A percentile compares a stretch with the other conserved stretches of the same genome.
These are phyloP conservation scores for Hippopotamyrus pictus DNA, from an alignment of 2,797 vertebrate species.

Conservation along the genomic window DNA sequence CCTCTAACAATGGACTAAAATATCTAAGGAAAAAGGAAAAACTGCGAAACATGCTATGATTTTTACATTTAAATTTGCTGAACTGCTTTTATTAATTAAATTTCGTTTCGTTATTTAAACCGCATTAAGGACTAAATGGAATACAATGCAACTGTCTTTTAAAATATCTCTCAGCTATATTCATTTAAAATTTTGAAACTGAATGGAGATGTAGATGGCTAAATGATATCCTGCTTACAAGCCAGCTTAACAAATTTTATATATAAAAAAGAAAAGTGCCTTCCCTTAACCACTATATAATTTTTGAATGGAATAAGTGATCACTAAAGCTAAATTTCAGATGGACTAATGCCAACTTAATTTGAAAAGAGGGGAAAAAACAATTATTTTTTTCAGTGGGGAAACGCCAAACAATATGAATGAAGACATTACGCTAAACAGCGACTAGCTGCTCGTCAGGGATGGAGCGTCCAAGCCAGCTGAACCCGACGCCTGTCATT, in stretches of 20 bases:
- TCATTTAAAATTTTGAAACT: neutral
- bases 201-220: neutral
- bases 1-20: constrained; percentile 13
- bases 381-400: neutral
- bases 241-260: neutral
- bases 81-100: neutral
- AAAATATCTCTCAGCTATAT: neutral
- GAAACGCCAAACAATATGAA: neutral
- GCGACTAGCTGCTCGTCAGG: constrained; percentile 23
- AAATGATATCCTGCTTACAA: neutral
- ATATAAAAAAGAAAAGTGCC: neutral
- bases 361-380: neutral
- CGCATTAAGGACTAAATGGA: neutral
- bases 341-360: neutral
- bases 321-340: neutral
- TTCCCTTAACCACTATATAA: neutral
- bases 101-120: neutral
- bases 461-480: constrained; percentile 52
- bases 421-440: neutral
- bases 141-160: neutral
- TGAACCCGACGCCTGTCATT: constrained; percentile 40
- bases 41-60: neutral
- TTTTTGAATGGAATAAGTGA: neutral
- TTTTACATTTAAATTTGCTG: neutral
- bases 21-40: neutral